Percentiles rank a stretch among this genome's conserved stretches.
Evolutionary conservation across 2,888 invertebrate genomes (phyloP).

Genomic region (Hypercompe scribonia): DNA sequence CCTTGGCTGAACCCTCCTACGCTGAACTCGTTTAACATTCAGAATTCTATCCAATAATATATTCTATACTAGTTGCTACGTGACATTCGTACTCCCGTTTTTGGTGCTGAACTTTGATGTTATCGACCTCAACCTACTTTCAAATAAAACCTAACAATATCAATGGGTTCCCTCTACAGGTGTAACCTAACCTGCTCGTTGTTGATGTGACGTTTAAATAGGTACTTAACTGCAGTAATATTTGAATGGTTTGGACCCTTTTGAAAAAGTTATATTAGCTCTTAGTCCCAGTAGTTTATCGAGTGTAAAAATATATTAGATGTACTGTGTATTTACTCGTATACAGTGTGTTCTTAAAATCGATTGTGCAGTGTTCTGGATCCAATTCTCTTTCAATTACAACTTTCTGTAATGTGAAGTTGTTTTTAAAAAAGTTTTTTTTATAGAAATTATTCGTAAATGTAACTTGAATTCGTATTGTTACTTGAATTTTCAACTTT

Average conservation of each 20-base stretch:
- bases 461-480: too few relatives aligned
- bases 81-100: conserved; percentile 24
- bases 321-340: neutral
- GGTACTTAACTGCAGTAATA: neutral
- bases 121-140: conserved; percentile 17
- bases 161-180: conserved; percentile 5
- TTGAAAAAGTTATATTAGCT: too few relatives aligned
- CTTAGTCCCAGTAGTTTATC: too few relatives aligned
- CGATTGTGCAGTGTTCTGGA: neutral
- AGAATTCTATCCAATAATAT: conserved; percentile 21
- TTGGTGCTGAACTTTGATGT: conserved; percentile 19
- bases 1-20: conserved; percentile 7
- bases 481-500: neutral
- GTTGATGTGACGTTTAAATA: neutral
- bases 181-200: neutral
- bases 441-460: neutral
- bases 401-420: neutral
- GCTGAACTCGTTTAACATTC: conserved; percentile 20
- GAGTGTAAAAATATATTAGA: too few relatives aligned
- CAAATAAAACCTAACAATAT: conserved; percentile 22
- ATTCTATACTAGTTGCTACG: conserved; percentile 19
- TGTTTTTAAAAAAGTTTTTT: neutral
- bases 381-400: neutral
- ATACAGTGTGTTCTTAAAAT: neutral
- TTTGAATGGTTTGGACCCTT: neutral